Conservation (phyloP, 2,113 vertebrate genomes). For the Coryphaenoides rupestris region DNA sequence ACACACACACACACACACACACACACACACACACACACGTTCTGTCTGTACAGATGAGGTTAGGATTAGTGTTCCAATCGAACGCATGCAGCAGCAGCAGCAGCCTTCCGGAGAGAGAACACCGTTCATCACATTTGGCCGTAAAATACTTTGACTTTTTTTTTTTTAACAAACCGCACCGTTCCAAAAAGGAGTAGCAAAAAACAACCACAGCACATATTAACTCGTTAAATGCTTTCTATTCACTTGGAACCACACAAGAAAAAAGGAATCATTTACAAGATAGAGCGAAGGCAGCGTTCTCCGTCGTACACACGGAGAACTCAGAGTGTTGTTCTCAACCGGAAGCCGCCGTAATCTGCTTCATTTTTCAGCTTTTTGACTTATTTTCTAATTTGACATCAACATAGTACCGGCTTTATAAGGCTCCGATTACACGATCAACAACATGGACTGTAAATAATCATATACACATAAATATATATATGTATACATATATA, state of each 20-base stretch:
- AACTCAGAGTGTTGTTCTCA: too few relatives aligned
- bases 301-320: constrained; percentile 32
- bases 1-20: too few relatives aligned
- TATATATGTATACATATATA: not conserved
- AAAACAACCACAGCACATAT: too few relatives aligned
- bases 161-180: not conserved
- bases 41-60: too few relatives aligned
- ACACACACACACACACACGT: too few relatives aligned
- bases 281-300: constrained; percentile 39
- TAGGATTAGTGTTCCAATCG: not conserved
- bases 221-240: too few relatives aligned
- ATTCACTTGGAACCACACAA: constrained; percentile 4
- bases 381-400: constrained; percentile 41
- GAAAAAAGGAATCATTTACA: constrained; percentile 42
- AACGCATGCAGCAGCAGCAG: not conserved
- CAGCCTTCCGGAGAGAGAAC: not conserved
- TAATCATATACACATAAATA: constrained; percentile 12
- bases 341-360: constrained; percentile 13
- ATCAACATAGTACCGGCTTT: constrained; percentile 56
- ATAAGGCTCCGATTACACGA: constrained; percentile 47
- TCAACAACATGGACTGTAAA: constrained; percentile 15
- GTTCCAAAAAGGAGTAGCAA: not conserved
- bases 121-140: not conserved
- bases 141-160: too few relatives aligned
- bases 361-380: constrained; percentile 23